Percentiles rank a stretch among this genome's conserved stretches.
These are phyloP conservation scores for Dasyprocta punctata DNA, from an alignment of 2,113 vertebrate species.

Conservation along the genomic window DNA sequence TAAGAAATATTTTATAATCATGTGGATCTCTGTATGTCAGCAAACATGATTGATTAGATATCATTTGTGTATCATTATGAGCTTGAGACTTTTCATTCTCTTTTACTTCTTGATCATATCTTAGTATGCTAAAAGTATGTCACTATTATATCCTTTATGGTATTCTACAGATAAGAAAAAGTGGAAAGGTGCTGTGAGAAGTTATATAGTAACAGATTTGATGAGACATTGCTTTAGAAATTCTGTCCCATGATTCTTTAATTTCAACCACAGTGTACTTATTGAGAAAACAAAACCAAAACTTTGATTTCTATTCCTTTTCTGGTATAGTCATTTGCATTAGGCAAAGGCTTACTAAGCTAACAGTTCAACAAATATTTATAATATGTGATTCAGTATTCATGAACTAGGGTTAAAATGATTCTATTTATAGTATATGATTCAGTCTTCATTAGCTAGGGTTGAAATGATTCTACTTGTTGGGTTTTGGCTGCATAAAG, in stretches of 20 bases:
- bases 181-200: neutral
- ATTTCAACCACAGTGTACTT: neutral
- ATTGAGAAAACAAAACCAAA: neutral
- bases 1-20: constrained; percentile 66
- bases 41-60: constrained; percentile 73
- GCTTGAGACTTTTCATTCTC: constrained; percentile 52
- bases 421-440: neutral
- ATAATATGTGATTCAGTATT: neutral
- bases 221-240: constrained; percentile 19
- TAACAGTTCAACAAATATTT: constrained; percentile 36
- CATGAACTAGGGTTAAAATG: neutral
- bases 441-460: neutral
- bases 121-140: constrained; percentile 48
- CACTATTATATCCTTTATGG: neutral
- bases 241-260: neutral
- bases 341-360: constrained; percentile 9
- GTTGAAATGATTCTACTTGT: neutral
- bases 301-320: constrained; percentile 19
- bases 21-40: constrained; percentile 58
- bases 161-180: constrained; percentile 23
- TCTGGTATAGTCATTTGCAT: neutral
- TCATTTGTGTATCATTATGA: constrained; percentile 66
- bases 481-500: neutral
- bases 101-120: constrained; percentile 60
- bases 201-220: neutral